These are phyloP conservation scores for Tiphia femorata DNA, from an alignment of 2,888 invertebrate species.

Conservation along the genomic window DNA sequence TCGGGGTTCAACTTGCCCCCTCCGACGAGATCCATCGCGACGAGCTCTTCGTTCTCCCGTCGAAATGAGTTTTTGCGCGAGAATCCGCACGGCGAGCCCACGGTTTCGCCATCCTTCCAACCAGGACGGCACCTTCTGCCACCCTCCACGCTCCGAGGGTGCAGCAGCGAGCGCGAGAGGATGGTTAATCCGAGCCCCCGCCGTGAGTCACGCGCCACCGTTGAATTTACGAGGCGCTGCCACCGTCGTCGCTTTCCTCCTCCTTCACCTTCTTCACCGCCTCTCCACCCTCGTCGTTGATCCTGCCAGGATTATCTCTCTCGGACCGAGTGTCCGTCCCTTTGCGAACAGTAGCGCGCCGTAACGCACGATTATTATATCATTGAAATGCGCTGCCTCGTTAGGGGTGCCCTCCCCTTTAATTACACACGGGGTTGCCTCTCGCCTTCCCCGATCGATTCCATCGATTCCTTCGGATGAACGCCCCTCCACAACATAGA, in stretches of 20 bases:
- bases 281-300: no score
- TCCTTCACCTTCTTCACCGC: no score
- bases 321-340: conserved; percentile 21
- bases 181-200: conserved; percentile 45
- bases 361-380: conserved; percentile 43
- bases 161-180: conserved; percentile 4
- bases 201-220: conserved; percentile 49
- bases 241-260: conserved; percentile 35
- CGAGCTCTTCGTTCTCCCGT: no score
- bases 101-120: no score
- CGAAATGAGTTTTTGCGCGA: no score
- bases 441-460: conserved; percentile 35
- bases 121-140: no score
- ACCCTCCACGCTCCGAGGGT: no score
- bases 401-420: conserved; percentile 30
- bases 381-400: conserved; percentile 45
- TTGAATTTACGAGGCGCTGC: conserved; percentile 56
- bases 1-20: conserved; percentile 24
- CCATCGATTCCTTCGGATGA: conserved; percentile 39
- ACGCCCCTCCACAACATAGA: no score
- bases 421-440: conserved; percentile 39
- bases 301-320: conserved; percentile 59
- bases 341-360: conserved; percentile 2
- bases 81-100: no score
- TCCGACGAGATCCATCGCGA: no score